Base-by-base conservation (phyloP, 2,888 invertebrate species). In the Sinohyriopsis cumingii region DNA sequence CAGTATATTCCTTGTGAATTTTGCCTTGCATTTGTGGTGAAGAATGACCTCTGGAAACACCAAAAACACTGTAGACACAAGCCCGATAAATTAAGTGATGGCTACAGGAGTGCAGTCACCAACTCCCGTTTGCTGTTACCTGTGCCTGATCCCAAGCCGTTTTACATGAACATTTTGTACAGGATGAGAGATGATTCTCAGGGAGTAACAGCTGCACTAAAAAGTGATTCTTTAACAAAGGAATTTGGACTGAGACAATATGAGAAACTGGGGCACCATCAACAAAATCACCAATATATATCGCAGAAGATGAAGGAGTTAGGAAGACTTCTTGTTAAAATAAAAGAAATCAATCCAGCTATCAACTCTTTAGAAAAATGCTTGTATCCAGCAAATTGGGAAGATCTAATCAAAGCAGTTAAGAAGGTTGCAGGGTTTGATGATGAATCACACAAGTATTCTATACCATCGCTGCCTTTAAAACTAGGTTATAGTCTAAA, bases 21-120 rank as follows among this genome's bases (percentile, higher is more conserved):
- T 66, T 74, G 74, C 53, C 59, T 55, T 20, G 65, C 55, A 20
- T 57, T 65, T 56, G 53, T 65, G 54, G 54, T 63, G 19, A 54
- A 25, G n/a, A 68, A 24, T 24, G 72, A 72, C 28, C 56, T 72
- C n/a, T 72, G 72, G 72, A 68, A 69, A 54, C 68, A 72, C 56
- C 25, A 28, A 33, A 33, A 33, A 33, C 7, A 9, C 33, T 33
- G 28, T 28, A 33, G 9, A 33, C 33, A 33, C 33, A 33, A 33
- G 33, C 7, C 33, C 9, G 33, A 33, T 33, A 33, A 33, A 33
- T 33, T 33, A 33, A 9, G 33, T 33, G 33, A 0, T 33, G 33
- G 25, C 25, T 20, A n/a, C 24, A 19, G 60, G 5, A 60, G 22
- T 60, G 15, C 24, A 22, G 6, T 19, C 6, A 28, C n/a, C 25